Evolutionary conservation across 1,140 invertebrate species (phyloP).

Genomic region (Bactericera cockerelli): DNA sequence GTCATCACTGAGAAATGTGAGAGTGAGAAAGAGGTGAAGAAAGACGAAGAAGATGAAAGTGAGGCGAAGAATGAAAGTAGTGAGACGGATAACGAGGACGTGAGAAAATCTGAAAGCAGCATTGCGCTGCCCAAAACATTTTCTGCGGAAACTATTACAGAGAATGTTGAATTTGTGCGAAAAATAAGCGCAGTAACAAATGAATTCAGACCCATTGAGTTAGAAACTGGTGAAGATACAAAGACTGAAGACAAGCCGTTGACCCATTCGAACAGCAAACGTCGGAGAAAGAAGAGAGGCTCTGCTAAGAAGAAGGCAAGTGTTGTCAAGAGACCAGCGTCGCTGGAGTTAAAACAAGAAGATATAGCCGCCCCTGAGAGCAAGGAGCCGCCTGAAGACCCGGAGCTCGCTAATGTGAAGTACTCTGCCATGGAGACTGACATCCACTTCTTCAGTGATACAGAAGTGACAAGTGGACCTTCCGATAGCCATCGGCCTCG

Average conservation of each 20-base stretch:
- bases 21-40: conserved; percentile 2
- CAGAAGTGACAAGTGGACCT: conserved; percentile 51
- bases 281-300: conserved; percentile 61
- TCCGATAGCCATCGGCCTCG: conserved; percentile 15
- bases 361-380: not conserved
- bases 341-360: not conserved
- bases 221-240: not conserved
- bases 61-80: conserved; percentile 5
- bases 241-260: not conserved
- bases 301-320: conserved; percentile 49
- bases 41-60: conserved; percentile 4
- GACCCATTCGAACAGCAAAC: conserved; percentile 33
- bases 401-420: conserved; percentile 14
- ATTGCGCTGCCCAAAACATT: conserved; percentile 24
- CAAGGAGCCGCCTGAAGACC: not conserved
- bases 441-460: conserved; percentile 83
- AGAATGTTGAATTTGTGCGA: conserved; percentile 15
- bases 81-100: conserved; percentile 8
- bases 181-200: conserved; percentile 19
- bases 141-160: conserved; percentile 24
- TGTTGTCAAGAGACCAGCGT: not conserved
- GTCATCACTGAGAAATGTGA: not conserved
- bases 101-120: not conserved
- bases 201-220: conserved; percentile 25
- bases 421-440: conserved; percentile 35